These are phyloP conservation scores for Uria aalge DNA, from an alignment of 2,113 vertebrate genomes.

Conservation along the genomic window DNA sequence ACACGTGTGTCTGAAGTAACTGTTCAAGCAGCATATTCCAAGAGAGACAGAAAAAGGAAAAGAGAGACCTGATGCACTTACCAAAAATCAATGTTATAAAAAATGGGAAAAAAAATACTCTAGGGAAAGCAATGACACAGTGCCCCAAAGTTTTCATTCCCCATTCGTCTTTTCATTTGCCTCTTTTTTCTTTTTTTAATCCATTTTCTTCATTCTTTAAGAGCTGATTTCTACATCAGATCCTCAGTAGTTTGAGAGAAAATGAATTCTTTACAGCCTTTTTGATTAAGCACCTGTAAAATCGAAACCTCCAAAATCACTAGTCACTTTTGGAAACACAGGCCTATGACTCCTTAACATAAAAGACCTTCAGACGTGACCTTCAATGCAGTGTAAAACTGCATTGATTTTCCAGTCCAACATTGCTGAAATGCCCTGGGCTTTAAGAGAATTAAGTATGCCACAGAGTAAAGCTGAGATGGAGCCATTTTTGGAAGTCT, in stretches of 20 bases:
- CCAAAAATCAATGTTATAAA: background rate
- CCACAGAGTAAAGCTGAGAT: background rate
- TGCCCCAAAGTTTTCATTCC: background rate
- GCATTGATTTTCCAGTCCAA: background rate
- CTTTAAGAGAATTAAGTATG: conserved; percentile 21
- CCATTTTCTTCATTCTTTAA: background rate
- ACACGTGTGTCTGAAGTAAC: background rate
- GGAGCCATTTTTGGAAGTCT: background rate
- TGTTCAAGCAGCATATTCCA: background rate
- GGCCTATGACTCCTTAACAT: background rate
- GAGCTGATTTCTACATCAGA: background rate
- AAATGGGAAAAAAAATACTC: background rate
- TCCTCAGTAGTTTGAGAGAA: background rate
- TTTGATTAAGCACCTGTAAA: background rate
- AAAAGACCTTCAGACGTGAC: background rate
- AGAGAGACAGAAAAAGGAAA: background rate
- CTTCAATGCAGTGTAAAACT: background rate
- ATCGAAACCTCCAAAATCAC: background rate
- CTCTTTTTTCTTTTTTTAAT: background rate
- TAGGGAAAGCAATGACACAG: background rate
- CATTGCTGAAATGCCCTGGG: conserved; percentile 2
- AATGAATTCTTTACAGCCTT: background rate
- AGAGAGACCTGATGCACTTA: background rate
- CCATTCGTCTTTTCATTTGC: background rate
- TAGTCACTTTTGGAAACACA: background rate